These are phyloP conservation scores for Therioaphis trifolii DNA, from an alignment of 2,888 invertebrate species.

Conservation along the genomic window DNA sequence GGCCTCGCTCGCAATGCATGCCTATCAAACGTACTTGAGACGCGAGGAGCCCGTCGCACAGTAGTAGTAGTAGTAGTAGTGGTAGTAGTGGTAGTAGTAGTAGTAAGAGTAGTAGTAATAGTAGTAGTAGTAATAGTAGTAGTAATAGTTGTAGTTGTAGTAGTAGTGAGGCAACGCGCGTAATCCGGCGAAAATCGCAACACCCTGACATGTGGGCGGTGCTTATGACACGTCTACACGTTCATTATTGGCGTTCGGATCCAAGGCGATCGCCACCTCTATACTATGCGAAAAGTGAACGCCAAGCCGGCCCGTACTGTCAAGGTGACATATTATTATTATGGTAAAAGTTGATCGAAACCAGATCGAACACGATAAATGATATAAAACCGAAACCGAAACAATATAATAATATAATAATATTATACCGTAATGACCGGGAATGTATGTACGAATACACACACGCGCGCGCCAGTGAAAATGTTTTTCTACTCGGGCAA, in stretches of 20 bases:
- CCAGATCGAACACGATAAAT: slow-evolving; percentile 60
- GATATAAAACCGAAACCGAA: slow-evolving; percentile 51
- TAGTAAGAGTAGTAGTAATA: not conserved
- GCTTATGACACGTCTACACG: slow-evolving; percentile 61
- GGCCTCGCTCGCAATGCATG: not conserved
- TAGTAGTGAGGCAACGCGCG: slow-evolving; percentile 38
- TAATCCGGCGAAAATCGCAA: slow-evolving; percentile 55
- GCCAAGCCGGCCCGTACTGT: slow-evolving; percentile 51
- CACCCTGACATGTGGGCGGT: slow-evolving; percentile 62
- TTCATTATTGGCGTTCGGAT: slow-evolving; percentile 59
- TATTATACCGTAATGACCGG: not conserved
- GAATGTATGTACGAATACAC: slow-evolving; percentile 24
- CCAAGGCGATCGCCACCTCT: slow-evolving; percentile 62
- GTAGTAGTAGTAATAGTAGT: not conserved
- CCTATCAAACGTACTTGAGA: slow-evolving; percentile 45
- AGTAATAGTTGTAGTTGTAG: not conserved
- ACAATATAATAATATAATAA: slow-evolving; percentile 56
- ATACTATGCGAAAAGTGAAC: slow-evolving; percentile 57
- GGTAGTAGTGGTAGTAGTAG: not conserved
- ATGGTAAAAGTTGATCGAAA: slow-evolving; percentile 62
- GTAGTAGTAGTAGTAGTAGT: not conserved
- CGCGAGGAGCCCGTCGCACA: slow-evolving; percentile 27
- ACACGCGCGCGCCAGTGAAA: slow-evolving; percentile 6
- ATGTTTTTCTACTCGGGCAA: not conserved
- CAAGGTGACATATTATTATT: slow-evolving; percentile 57